These are phyloP conservation scores for Phataginus tricuspis DNA, from an alignment of 2,797 vertebrate species.

Conservation along the genomic window DNA sequence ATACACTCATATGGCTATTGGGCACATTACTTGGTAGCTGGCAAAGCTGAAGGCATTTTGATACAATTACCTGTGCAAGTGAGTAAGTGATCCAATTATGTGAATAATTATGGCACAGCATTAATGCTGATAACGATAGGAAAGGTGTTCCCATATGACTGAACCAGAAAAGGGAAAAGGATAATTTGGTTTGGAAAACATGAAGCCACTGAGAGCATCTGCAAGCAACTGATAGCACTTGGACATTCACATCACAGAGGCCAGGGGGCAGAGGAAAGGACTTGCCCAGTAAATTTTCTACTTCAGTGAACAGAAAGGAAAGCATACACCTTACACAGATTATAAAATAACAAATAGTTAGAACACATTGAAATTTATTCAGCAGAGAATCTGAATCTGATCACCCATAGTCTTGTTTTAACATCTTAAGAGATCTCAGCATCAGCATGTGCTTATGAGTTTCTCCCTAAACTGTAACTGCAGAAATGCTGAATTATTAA, in stretches of 20 bases:
- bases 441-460: neutral
- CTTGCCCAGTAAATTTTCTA: neutral
- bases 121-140: constrained; percentile 71
- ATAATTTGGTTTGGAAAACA: constrained; percentile 74
- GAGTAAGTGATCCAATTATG: constrained; percentile 72
- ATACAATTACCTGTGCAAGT: constrained; percentile 71
- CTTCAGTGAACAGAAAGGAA: neutral
- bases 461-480: neutral
- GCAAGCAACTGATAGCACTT: constrained; percentile 35
- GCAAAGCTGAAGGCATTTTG: constrained; percentile 63
- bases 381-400: neutral
- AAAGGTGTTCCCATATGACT: constrained; percentile 65
- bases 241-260: constrained; percentile 18
- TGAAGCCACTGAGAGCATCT: constrained; percentile 48
- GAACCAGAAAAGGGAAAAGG: constrained; percentile 51
- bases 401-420: neutral
- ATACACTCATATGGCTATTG: constrained; percentile 42
- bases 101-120: constrained; percentile 65
- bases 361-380: neutral
- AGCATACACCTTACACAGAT: neutral
- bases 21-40: constrained; percentile 59
- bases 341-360: constrained; percentile 39
- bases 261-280: constrained; percentile 11
- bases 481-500: constrained; percentile 5
- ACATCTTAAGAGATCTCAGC: neutral